Evolutionary conservation across 2,888 invertebrate genomes (phyloP), one percentile per base, ranked within the genome.

Genomic region (Napeogenes inachia): DNA sequence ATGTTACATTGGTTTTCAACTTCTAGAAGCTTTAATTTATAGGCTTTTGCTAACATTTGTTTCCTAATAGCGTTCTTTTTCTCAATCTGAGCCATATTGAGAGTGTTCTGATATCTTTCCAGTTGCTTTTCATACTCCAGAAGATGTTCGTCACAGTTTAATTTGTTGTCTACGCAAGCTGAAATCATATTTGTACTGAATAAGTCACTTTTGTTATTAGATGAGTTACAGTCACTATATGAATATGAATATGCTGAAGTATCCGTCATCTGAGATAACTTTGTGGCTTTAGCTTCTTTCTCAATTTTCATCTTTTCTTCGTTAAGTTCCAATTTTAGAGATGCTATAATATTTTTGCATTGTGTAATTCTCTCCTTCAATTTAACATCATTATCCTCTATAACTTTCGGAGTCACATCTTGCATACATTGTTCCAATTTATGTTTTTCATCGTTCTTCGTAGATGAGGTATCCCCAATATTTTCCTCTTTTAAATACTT

Each of bases 1-100:
- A 89, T 84, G 65, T 89, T 90, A 67, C 89, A 89, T 73, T 90
- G 89, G 68, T 90, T 90, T 76, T 91, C 90, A 30, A 90, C 83
- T 74, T 89, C 90, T 66, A 89, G 70, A 54, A 89, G 76, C 68
- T 89, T 91, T 8, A 90, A 68, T 63, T 80, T 82, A 65, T 81
- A 89, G 58, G 87, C 89, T 74, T 89, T 90, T n/a, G 87, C 76
- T 33, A 91, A 72, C 88, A 89, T 89, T 75, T 89, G 84, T 71
- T 85, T 89, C 64, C 86, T 77, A 45, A 89, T 88, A 12, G 87
- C 88, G 70, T 87, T 88, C 67, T 87, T 88, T 74, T 89, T 91
- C 69, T 89, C 89, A 56, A 81, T 77, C 67, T 90, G 89, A 12
- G 89, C 90, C 78, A 87, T 82, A 61, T 84, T 85, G 10, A 89